phyloP scores from a whole-genome alignment of 1,140 invertebrate genomes.

The Drosophila kanapiae region DNA sequence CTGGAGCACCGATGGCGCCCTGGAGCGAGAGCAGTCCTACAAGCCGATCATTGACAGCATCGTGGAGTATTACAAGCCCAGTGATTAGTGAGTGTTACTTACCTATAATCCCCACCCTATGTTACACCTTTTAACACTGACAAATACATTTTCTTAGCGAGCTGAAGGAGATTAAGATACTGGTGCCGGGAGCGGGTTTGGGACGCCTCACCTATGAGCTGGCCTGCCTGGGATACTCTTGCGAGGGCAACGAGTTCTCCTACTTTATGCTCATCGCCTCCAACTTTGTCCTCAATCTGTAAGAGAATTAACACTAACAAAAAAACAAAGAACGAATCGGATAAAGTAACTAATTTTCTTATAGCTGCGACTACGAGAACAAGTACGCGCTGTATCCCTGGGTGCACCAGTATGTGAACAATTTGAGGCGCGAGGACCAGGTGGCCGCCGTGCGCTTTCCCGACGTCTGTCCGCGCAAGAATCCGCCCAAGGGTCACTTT shows the following conservation, averaged over 20 bases:
- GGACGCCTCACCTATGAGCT: slow-evolving; percentile 97
- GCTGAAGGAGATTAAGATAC: slow-evolving; percentile 89
- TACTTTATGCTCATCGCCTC: slow-evolving; percentile 99
- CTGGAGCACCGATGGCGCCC: slow-evolving; percentile 94
- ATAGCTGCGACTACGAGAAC: slow-evolving; percentile 75
- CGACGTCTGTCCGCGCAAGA: slow-evolving; percentile 93
- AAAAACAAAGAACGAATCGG: neutral
- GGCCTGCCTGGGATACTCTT: slow-evolving; percentile 93
- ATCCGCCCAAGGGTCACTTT: slow-evolving; percentile 88
- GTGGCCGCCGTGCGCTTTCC: slow-evolving; percentile 93
- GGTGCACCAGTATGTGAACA: slow-evolving; percentile 97
- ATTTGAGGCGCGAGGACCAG: slow-evolving; percentile 93
- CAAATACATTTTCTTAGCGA: slow-evolving; percentile 72
- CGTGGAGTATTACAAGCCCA: slow-evolving; percentile 89
- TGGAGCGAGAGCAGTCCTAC: slow-evolving; percentile 95
- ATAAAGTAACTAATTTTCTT: too few relatives aligned
- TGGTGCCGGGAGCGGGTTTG: slow-evolving; percentile 98
- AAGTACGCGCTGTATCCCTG: slow-evolving; percentile 91
- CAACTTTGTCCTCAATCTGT: slow-evolving; percentile 97
- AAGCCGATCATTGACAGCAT: slow-evolving; percentile 96
- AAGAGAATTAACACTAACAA: slow-evolving; percentile 37
- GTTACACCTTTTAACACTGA: too few relatives aligned
- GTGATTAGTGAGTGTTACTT: slow-evolving; percentile 75
- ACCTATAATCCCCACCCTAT: neutral
- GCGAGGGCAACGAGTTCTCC: slow-evolving; percentile 99